Base-by-base conservation (phyloP, 2,797 vertebrate genomes). In the Neosilurus mollespiculum region DNA sequence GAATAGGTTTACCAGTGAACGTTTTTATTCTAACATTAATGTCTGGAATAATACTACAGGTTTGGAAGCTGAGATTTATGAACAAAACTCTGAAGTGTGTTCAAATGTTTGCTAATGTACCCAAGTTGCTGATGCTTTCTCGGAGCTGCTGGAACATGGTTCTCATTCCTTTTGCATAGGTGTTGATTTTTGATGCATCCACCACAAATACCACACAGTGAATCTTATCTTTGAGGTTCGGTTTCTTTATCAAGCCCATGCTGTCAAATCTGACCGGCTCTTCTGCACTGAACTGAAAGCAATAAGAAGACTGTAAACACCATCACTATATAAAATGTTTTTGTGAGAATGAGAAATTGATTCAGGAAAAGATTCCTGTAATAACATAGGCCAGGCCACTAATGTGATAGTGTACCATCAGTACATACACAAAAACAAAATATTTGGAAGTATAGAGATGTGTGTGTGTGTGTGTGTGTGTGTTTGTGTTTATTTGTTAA, bases 191-290 rank as follows among this genome's bases (percentile, higher is more conserved):
- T 0, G 87, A 86, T 18, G 90, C 92, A 0, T 93, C 91, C 62
- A 95, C 66, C 37, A 94, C 91, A 83, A 93, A 94, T 10, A 75
- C 94, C 80, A 94, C 93, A 78, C 94, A 94, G 34, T 94, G 93
- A 83, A 95, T 89, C 82, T 90, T 91, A 15, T 94, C 90, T 73
- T 81, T 84, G 0, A 90, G 84, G 34, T 54, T 71, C 0, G 93
- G 93, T 49, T 70, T 90, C 87, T 90, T 92, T 78, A 91, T 77
- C 1, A 88, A 94, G 67, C 90, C 90, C 2, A n/a, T 24, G 0
- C 91, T 92, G 53, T 93, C 92, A 12, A 89, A 80, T 51, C 64
- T 85, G 64, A 93, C 87, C 0, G 93, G 91, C 26, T 91, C 76
- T 26, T 90, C 89, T n/a, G 91, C 83, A 34, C 86, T 90, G 49